Percentiles rank a stretch among this genome's conserved stretches.
Conservation (phyloP, 2,888 invertebrate genomes). For the Apodemia duryi region DNA sequence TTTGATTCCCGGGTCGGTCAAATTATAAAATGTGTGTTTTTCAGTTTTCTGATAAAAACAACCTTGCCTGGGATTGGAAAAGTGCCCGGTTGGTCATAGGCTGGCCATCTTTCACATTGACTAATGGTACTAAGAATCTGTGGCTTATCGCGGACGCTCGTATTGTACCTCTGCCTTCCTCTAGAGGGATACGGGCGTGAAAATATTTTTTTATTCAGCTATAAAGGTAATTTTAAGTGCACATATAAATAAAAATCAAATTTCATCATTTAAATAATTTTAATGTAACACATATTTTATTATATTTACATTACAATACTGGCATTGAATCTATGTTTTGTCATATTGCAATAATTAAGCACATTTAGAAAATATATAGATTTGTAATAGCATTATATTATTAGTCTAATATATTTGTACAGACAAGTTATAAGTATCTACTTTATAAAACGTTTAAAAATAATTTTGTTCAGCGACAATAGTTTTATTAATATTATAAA, state of each 20-base stretch:
- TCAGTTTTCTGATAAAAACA: too few species aligned
- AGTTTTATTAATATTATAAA: constrained; percentile 1
- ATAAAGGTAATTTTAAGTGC: constrained; percentile 2
- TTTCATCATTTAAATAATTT: constrained; percentile 60
- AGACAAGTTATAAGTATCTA: constrained; percentile 12
- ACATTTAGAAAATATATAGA: constrained; percentile 23
- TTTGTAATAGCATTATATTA: constrained; percentile 14
- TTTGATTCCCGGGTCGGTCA: too few species aligned
- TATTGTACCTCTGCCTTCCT: too few species aligned
- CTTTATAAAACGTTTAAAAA: not conserved
- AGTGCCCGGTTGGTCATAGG: too few species aligned
- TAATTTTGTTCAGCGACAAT: not conserved
- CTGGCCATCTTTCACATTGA: too few species aligned
- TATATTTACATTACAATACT: constrained; percentile 77
- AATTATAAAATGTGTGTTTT: too few species aligned
- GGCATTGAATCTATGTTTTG: constrained; percentile 63
- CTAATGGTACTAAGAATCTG: too few species aligned
- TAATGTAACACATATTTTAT: constrained; percentile 65
- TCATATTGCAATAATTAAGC: constrained; percentile 38
- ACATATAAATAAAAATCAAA: constrained; percentile 45
- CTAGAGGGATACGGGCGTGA: too few species aligned
- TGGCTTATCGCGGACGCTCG: too few species aligned
- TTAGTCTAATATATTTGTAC: constrained; percentile 15
- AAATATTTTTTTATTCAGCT: too few species aligned
- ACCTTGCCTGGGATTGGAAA: too few species aligned